Percentiles rank a stretch among this genome's conserved stretches.
These are phyloP conservation scores for Helicoverpa assulta DNA, from an alignment of 2,888 invertebrate species.

Conservation along the genomic window DNA sequence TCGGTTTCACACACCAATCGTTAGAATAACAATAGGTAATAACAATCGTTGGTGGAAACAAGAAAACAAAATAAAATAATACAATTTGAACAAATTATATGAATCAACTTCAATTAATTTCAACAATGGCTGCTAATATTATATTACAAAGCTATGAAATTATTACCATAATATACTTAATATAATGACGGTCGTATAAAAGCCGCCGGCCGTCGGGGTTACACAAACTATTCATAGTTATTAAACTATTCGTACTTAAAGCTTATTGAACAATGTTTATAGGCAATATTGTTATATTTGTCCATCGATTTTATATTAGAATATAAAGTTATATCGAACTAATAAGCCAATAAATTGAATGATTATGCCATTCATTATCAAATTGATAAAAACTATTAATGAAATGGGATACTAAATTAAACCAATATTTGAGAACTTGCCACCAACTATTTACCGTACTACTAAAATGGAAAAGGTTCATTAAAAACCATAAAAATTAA, in stretches of 20 bases:
- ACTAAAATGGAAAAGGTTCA: too few relatives aligned
- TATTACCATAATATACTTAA: conserved; percentile 50
- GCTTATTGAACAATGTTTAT: conserved; percentile 47
- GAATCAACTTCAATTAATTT: conserved; percentile 1
- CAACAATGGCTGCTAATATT: conserved; percentile 26
- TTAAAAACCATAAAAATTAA: too few relatives aligned
- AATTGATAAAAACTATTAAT: too few relatives aligned
- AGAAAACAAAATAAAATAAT: too few relatives aligned
- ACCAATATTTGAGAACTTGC: too few relatives aligned
- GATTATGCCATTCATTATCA: too few relatives aligned
- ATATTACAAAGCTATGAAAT: conserved; percentile 26
- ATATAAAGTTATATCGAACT: background rate
- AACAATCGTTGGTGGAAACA: too few relatives aligned
- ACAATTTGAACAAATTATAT: conserved; percentile 15
- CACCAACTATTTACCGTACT: too few relatives aligned
- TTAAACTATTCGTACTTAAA: conserved; percentile 47
- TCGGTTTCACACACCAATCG: too few relatives aligned
- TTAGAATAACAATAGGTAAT: too few relatives aligned
- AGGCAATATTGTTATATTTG: background rate
- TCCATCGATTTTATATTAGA: conserved; percentile 6
- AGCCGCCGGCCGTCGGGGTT: conserved; percentile 32
- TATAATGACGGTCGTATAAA: conserved; percentile 39
- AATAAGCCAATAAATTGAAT: too few relatives aligned
- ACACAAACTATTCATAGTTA: conserved; percentile 51
- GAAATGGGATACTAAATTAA: background rate